Conservation (phyloP, 2,113 vertebrate species). For the Sprattus sprattus region DNA sequence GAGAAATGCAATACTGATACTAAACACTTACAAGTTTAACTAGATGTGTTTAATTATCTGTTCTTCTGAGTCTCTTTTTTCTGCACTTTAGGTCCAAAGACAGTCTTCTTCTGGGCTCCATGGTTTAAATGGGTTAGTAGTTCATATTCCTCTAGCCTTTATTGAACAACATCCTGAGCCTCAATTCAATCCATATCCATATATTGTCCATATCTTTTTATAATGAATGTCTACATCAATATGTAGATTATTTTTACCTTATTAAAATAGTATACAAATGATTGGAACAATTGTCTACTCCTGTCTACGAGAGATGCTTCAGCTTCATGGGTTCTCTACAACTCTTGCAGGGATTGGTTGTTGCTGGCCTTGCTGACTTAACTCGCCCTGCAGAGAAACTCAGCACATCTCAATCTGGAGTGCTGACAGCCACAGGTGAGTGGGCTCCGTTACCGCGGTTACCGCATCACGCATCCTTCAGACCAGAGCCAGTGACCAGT, state of each 20-base stretch:
- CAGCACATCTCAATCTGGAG: constrained; percentile 81
- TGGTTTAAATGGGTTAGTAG: constrained; percentile 87
- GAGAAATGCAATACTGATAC: no score
- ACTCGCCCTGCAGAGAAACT: constrained; percentile 85
- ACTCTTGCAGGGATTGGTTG: constrained; percentile 77
- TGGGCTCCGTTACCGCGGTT: no score
- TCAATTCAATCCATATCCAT: no score
- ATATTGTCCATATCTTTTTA: no score
- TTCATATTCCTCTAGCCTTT: background rate
- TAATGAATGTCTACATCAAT: background rate
- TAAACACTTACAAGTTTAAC: no score
- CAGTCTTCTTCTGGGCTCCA: constrained; percentile 91
- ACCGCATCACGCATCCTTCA: background rate
- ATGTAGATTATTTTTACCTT: background rate
- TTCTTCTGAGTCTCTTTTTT: background rate
- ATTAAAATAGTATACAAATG: background rate
- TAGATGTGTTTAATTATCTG: no score
- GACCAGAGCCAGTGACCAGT: background rate
- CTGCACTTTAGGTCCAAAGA: constrained; percentile 78
- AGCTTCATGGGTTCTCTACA: background rate
- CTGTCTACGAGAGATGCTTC: background rate
- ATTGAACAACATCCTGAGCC: background rate
- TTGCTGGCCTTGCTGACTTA: constrained; percentile 85
- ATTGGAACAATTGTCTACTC: background rate
- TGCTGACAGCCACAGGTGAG: constrained; percentile 83